Conservation (phyloP, 2,113 vertebrate genomes). For the Taxidea taxus region DNA sequence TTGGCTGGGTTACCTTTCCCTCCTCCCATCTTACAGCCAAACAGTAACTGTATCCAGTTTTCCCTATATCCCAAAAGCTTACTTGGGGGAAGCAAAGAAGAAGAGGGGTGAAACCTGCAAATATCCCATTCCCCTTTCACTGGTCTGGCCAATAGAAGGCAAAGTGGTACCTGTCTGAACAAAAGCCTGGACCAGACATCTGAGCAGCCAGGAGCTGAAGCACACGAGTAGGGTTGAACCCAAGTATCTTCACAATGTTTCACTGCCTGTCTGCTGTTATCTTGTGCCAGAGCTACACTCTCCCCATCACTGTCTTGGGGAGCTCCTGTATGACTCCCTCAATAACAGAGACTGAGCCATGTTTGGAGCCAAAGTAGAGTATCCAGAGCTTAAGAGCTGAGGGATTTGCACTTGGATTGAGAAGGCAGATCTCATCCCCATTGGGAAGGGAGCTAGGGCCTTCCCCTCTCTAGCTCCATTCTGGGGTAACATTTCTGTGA, state of each 20-base stretch:
- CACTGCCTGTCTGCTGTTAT: neutral
- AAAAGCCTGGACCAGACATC: neutral
- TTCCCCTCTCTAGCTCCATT: neutral
- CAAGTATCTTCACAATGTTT: neutral
- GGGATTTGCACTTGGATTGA: neutral
- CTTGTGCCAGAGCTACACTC: neutral
- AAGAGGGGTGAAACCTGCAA: neutral
- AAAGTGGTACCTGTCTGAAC: neutral
- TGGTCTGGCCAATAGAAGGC: neutral
- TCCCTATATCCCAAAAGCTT: neutral
- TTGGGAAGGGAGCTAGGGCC: neutral
- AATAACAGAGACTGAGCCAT: neutral
- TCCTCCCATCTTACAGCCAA: neutral
- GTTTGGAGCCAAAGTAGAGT: neutral
- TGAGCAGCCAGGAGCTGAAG: neutral
- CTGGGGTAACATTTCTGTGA: no score
- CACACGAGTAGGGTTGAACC: neutral
- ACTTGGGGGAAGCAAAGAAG: neutral
- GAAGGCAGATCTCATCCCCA: neutral
- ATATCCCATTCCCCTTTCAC: neutral
- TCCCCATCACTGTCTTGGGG: accelerated
- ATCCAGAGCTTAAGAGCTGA: neutral
- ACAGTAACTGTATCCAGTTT: neutral
- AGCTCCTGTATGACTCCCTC: neutral
- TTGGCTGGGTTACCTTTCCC: neutral